Conservation (phyloP, 2,113 vertebrate species). For the Neopipo cinnamomea region DNA sequence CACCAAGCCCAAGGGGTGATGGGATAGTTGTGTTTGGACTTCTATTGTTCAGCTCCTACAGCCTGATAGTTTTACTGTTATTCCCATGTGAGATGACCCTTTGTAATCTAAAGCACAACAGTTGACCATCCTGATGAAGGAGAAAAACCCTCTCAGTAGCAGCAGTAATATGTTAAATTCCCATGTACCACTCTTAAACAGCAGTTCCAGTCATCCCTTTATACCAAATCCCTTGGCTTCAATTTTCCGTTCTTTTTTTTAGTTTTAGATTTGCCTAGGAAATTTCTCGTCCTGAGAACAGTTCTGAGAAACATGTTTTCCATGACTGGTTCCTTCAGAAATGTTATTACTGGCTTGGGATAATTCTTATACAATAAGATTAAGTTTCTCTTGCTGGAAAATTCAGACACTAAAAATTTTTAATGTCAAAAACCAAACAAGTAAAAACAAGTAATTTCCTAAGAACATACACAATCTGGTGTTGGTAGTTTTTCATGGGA, state of each 20-base stretch:
- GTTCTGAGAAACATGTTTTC: constrained; percentile 36
- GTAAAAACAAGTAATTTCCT: constrained; percentile 41
- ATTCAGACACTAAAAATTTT: constrained; percentile 22
- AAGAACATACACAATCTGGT: neutral
- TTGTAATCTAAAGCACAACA: neutral
- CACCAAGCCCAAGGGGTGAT: fast-evolving
- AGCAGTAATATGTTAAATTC: neutral
- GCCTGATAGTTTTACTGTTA: neutral
- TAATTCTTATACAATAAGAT: constrained; percentile 19
- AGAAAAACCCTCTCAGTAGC: neutral
- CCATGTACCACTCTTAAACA: neutral
- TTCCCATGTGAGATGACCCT: neutral
- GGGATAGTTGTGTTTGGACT: neutral
- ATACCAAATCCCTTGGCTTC: neutral
- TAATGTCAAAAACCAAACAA: constrained; percentile 43
- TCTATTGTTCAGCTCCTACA: neutral
- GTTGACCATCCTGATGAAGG: neutral
- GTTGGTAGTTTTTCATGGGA: constrained; percentile 20
- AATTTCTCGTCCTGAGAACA: constrained; percentile 5
- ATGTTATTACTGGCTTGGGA: constrained; percentile 52
- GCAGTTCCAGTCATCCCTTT: neutral
- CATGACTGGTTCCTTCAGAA: constrained; percentile 35
- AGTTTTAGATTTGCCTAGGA: neutral
- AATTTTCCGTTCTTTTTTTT: neutral
- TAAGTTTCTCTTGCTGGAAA: constrained; percentile 37